Base-by-base conservation (phyloP, 1,140 invertebrate genomes). In the Nixonia krombeini region DNA sequence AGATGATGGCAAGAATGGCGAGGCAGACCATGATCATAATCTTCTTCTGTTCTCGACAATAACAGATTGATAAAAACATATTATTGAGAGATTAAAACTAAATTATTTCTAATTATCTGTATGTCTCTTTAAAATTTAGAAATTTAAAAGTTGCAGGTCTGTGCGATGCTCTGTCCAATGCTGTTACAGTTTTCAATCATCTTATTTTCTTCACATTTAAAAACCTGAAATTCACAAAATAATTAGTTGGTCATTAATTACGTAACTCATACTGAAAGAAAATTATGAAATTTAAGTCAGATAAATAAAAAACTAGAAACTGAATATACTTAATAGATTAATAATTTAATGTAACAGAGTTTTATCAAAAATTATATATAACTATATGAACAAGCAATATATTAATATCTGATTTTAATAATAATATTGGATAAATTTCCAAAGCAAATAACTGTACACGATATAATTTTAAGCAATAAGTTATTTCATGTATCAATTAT, bases 1-100 rank as follows among this genome's bases (percentile, higher is more conserved):
- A 85, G 80, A 96, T 90, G 78, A 96, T 87, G 79, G 92, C 93
- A 85, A 98, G 89, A 85, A 98, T 91, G 75, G 94, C 90, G 85
- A 98, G 89, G 88, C 96, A 97, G 85, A 98, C 94, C 88, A 98
- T 90, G 89, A 98, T 98, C 93, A 97, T 97, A 83, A 98, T 98
- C 91, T 98, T 97, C 94, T 98, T 98, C 95, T 98, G 92, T 88
- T 91, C 90, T 87, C 84, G 79, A 82, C 76, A 86, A 82, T 76
- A 84, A 84, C 73, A 80, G 42, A 78, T 72, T 67, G 38, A 68
- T 52, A 75, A 81, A 78, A 72, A 67, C 56, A 40, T 9, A 62
- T 63, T 63, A 59, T 53, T 58, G 0, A 25, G 2, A 44, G 10
- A 28, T 55, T 42, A 1, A 37, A 33, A 56, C 35, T 9, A 51